Base-by-base conservation (phyloP, 2,797 vertebrate genomes). In the Chloroceryle amazona region DNA sequence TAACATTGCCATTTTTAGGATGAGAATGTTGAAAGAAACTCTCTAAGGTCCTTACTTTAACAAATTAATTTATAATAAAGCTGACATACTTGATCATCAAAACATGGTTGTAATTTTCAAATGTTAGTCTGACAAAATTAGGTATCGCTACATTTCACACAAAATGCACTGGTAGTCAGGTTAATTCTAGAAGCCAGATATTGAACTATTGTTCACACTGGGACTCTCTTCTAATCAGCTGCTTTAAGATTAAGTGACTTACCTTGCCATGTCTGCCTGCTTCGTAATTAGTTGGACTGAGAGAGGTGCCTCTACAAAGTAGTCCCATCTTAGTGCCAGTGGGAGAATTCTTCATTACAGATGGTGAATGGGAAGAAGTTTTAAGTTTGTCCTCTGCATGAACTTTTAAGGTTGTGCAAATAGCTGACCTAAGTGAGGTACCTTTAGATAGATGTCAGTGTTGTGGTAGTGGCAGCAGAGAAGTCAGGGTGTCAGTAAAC, bases 1-100 rank as follows among this genome's bases (percentile, higher is more conserved):
- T 84, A 58, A 46, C 70, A 21, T 46, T 79, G 42, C 39, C 31
- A 18, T 80, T 93, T 93, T 90, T 89, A 61, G 42, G 39, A 46
- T 86, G 29, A 79, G 31, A 51, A 10, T 63, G 13, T 86, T 90
- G 33, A 67, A 54, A 76, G 28, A 10, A 81, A 37, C 37, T 88
- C 26, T 89, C 75, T 35, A 73, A 79, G 31, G 9, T 76, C 31
- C 18, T 60, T 70, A 18, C 35, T 60, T 55, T 87, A 89, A 89
- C 14, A 81, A 23, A 68, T 42, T n/a, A 4, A 47, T 89, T 75
- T 58, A 4, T 62, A 70, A 44, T 73, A 62, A 91, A 87, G 52
- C 47, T 76, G 71, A 51, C n/a, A n/a, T 47, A 28, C 12, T 4
- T 42, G 29, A 51, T 67, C 28, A 52, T 80, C 44, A 61, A 76